Evolutionary conservation across 2,888 invertebrate genomes (phyloP), one percentile per base, ranked within the genome.

Genomic region (Rhingia campestris): DNA sequence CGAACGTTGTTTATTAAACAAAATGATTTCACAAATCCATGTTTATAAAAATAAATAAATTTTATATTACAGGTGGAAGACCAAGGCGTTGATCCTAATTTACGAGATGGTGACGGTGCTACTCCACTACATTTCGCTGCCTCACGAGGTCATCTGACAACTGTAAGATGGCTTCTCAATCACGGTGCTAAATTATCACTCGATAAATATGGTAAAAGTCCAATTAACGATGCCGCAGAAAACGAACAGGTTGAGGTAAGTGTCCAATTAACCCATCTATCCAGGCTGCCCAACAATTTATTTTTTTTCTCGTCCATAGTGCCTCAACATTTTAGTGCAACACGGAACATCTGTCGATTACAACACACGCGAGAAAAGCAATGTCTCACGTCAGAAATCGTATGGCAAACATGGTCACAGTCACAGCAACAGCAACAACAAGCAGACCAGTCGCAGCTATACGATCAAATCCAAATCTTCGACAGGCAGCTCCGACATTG

Each of bases 71-170:
- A 96, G 96, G 95, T 97, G 43, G 94, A 95, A 88, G 96, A 97
- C 74, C 96, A 97, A 88, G 95, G 95, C 12, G 95, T 96, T 54
- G 97, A 97, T 90, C 95, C 96, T 0, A 97, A 97, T 91, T 93
- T 96, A 61, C 92, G 96, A 53, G 97, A 97, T 89, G 96, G 96
- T 4, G 97, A 97, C 89, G 97, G 97, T 0, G 96, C 97, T 9
- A 97, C 97, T 2, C 96, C 97, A 0, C 93, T 97, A 39, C 97
- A 97, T 92, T 97, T 97, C 91, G 97, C 97, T 4, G 96, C 97
- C 3, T 96, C 96, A 69, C 92, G 96, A 61, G 97, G 97, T 0
- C 97, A 97, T 89, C 92, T 95, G 49, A 93, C 94, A 74, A 95
- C 97, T 0, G 95, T 95, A 0, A 94, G 96, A 87, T 97, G 97